Conservation (phyloP, 2,113 vertebrate genomes). For the Seriola rivoliana region DNA sequence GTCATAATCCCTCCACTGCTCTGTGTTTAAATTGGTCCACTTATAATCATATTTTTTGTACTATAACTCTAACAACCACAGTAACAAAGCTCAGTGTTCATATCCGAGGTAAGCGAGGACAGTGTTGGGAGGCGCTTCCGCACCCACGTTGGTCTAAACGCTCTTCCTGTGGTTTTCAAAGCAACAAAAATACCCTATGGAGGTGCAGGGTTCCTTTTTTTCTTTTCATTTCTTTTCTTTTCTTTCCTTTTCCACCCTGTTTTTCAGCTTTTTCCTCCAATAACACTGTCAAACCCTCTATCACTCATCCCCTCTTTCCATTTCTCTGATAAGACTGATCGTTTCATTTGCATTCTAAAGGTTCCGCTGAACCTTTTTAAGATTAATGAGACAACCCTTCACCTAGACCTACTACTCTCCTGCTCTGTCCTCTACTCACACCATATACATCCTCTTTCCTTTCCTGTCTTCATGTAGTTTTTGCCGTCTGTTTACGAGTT, state of each 20-base stretch:
- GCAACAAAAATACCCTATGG: not conserved
- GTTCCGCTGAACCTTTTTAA: constrained; percentile 52
- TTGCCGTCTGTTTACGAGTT: not conserved
- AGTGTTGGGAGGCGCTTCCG: too few relatives aligned
- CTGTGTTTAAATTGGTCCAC: not conserved
- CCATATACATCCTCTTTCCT: not conserved
- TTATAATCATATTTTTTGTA: not conserved
- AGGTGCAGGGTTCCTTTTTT: not conserved
- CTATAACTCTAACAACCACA: not conserved
- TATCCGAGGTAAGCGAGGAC: not conserved
- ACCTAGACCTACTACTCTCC: constrained; percentile 48
- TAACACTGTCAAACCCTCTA: constrained; percentile 28
- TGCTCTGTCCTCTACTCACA: constrained; percentile 15
- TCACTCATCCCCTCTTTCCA: constrained; percentile 28
- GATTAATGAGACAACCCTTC: constrained; percentile 77
- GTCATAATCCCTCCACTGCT: not conserved
- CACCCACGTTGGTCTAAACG: not conserved
- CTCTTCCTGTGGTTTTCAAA: constrained; percentile 10
- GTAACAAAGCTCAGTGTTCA: not conserved
- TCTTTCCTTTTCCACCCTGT: not conserved
- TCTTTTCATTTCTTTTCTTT: not conserved
- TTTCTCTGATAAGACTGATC: constrained; percentile 64
- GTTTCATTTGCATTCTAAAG: constrained; percentile 71
- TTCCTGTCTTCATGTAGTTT: not conserved
- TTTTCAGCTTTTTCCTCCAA: not conserved